These are phyloP conservation scores for Bubalus kerabau DNA, from an alignment of 2,113 vertebrate genomes.

Conservation along the genomic window DNA sequence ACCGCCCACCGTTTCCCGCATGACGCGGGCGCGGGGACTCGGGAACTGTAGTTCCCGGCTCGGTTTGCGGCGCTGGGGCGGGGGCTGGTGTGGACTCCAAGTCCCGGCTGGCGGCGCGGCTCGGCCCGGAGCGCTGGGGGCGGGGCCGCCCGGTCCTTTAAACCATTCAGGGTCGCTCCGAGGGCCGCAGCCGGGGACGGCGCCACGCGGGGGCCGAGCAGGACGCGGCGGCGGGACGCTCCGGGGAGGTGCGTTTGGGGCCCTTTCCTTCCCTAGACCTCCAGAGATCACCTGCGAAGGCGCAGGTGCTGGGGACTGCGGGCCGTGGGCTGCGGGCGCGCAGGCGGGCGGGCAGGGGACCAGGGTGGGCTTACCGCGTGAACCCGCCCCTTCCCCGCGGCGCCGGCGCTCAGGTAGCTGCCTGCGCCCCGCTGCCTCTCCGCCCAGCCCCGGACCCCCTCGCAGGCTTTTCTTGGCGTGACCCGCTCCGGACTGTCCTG, in stretches of 20 bases:
- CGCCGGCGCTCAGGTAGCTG: conserved; percentile 23
- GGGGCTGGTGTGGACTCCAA: conserved; percentile 35
- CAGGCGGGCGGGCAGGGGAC: not conserved
- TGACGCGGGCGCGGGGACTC: conserved; percentile 25
- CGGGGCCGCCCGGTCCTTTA: conserved; percentile 69
- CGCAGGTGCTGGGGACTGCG: not conserved
- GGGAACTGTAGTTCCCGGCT: conserved; percentile 63
- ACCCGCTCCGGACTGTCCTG: not conserved
- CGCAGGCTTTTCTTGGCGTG: not conserved
- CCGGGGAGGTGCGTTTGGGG: conserved; percentile 58
- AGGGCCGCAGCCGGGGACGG: conserved; percentile 41
- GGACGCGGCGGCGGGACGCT: conserved; percentile 1
- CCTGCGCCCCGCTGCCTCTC: not conserved
- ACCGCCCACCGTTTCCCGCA: not conserved
- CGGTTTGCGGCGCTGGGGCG: not conserved
- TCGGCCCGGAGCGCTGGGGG: conserved; percentile 40
- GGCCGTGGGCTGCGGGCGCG: not conserved
- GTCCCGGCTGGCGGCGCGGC: conserved; percentile 66
- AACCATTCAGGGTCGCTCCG: conserved; percentile 57
- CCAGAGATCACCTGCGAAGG: not conserved
- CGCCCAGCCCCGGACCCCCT: not conserved
- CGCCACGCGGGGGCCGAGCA: conserved; percentile 35
- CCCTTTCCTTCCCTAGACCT: not conserved
- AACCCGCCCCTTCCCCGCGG: not conserved
- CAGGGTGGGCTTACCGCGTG: not conserved